Evolutionary conservation across 2,888 invertebrate species (phyloP), one percentile per base, ranked within the genome.

Genomic region (Rhagonycha lutea): DNA sequence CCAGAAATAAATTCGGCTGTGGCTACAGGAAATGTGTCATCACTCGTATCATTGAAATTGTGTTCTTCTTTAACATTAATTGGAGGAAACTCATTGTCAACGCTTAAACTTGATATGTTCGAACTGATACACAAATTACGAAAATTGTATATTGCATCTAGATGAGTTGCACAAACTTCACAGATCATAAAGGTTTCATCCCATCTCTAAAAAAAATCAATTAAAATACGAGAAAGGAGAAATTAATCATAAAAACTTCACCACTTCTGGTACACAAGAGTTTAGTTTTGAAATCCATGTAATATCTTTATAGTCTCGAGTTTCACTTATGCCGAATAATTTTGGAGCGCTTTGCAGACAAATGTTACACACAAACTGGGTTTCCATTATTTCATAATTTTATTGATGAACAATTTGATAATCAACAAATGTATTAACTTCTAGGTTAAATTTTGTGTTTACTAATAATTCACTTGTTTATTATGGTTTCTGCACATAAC

Each of bases 241-340:
- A 14, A 11, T 18, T 8, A 12, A 61, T 32, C 18, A 3, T 14
- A 23, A 11, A 29, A n/a, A 26, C 32, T 24, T 28, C 61, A 76
- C 76, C 71, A 76, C 32, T 68, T 76, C 73, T 1, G 76, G 73
- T 9, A 76, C 68, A 32, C 69, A 70, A 14, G 62, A 62, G 11
- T 14, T 18, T 63, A 76, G 24, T 70, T 76, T 76, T 4, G 11
- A 26, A 60, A 62, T 61, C 70, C 68, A 74, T 70, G 67, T 70
- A 10, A 70, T 62, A 14, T 68, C 18, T 18, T 61, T 68, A 7
- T 7, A 7, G 32, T 74, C 74, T 1, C 26, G 7, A n/a, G 47
- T n/a, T 61, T 76, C 61, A 14, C 23, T 61, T 24, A 63, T 61
- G 1, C 14, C 67, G 47, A 70, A 32, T 32, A 74, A 14, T 14